Percentiles rank a stretch among this genome's conserved stretches.
Evolutionary conservation across 1,140 invertebrate genomes (phyloP).

Genomic region (Batillaria attramentaria): DNA sequence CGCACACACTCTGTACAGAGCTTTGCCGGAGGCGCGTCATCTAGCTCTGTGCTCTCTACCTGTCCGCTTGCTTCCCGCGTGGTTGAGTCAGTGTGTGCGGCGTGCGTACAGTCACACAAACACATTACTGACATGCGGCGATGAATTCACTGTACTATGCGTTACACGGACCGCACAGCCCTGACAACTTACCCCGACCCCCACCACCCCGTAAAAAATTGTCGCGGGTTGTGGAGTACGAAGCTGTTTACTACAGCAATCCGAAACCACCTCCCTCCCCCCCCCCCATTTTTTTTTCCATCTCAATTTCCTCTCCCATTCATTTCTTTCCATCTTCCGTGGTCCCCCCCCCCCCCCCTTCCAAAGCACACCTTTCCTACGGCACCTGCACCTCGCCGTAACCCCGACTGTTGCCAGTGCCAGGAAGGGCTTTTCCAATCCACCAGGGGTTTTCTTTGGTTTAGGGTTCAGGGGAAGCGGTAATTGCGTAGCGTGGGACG

Average conservation of each 20-base stretch:
- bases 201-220: constrained; percentile 6
- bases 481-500: background rate
- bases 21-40: background rate
- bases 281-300: background rate
- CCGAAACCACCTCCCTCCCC: background rate
- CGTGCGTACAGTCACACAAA: background rate
- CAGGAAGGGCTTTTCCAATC: background rate
- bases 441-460: background rate
- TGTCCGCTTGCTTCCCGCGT: background rate
- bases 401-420: background rate
- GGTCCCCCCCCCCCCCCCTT: background rate
- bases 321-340: background rate
- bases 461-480: background rate
- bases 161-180: background rate
- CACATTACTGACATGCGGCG: too few relatives aligned
- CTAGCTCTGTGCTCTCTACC: background rate
- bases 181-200: background rate
- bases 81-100: background rate
- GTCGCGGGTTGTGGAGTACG: too few relatives aligned
- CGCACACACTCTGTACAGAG: background rate
- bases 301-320: background rate
- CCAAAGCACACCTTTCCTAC: background rate
- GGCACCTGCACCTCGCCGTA: background rate
- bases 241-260: background rate
- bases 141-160: too few relatives aligned